Base-by-base conservation (phyloP, 1,140 invertebrate species). In the Marisa cornuarietis region DNA sequence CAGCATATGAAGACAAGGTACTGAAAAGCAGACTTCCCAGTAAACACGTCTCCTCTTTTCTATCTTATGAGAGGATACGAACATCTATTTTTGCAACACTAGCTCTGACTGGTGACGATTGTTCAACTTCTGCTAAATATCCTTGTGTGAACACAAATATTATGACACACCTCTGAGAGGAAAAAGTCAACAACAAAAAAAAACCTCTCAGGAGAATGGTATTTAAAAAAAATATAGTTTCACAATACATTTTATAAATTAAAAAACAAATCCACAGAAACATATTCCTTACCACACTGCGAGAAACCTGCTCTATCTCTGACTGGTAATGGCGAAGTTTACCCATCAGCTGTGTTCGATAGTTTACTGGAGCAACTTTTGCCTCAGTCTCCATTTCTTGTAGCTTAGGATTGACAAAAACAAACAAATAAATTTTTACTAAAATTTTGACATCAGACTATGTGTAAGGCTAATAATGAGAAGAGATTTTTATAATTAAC, bases 381-480 rank as follows among this genome's bases (percentile, higher is more conserved):
- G 86, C 87, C 78, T 91, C 90, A 77, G 81, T 83, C 82, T 91
- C 90, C 85, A 91, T 86, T 69, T 91, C 90, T 77, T 91, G 88
- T 1, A 91, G 26, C 89, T 90, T 71, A 26, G 76, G 66, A 71
- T 51, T 20, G 31, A 51, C 69, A 24, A 76, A 61, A 77, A 7
- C 72, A 24, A 77, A 62, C 26, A 65, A 62, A 49, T 16, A 20
- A 65, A 42, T 42, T 26, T 26, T 69, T 14, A 42, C 22, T 26
- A 69, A 69, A 26, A 69, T 20, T 68, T n/a, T 11, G 20, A 13
- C 66, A 42, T 22, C 24, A 69, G 42, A 69, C 14, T 42, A 69
- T 69, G n/a, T 63, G 3, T 18, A 63, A n/a, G n/a, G 7, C 18
- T 63, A 63, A 63, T 63, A n/a, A 63, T 63, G 62, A 63, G 18